Evolutionary conservation across 1,140 invertebrate genomes (phyloP), one percentile per base, ranked within the genome.

Genomic region (Harpegnathos saltator): DNA sequence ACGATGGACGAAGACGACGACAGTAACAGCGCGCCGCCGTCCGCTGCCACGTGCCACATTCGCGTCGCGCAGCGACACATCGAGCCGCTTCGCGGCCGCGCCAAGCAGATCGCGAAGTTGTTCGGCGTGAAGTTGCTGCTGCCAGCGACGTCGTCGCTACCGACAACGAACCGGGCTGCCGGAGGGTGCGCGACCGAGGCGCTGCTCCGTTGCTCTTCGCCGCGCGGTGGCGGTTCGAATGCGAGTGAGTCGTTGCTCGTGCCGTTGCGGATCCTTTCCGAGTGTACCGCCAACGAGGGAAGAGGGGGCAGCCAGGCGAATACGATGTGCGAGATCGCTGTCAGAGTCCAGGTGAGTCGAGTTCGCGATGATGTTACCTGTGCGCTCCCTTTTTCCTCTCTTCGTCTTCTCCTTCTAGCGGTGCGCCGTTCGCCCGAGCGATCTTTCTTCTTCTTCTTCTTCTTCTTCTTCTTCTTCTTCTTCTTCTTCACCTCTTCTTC

Each of bases 161-260:
- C 11, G 14, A 3, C 61, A 26, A 3, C 33, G 11, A 19, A 19
- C 5, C 7, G 26, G 1, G 26, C 61, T 5, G 24, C 1, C 26
- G 61, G 3, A 19, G 33, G 11, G 29, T 44, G 38, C 9, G 38
- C n/a, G 56, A 58, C 56, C 56, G 56, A 58, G 19, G 24, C 15
- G 19, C 61, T 29, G 61, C 26, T 29, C 7, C 29, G n/a, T 24
- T 24, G n/a, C 52, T 58, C 15, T 29, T 54, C 26, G 15, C 26
- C 33, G 24, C 17, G 54, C 69, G 69, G 29, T 33, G 29, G 54
- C 50, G 52, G 26, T 9, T 33, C 50, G 54, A 59, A 69, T 48
- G 66, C 44, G 66, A 69, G 48, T 69, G 66, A 69, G n/a, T 2
- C n/a, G 66, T 48, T 56, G 54, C 54, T 52, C 48, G 38, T 48